Evolutionary conservation across 2,113 vertebrate genomes (phyloP), one percentile per base, ranked within the genome.

Genomic region (Ciconia maguari): DNA sequence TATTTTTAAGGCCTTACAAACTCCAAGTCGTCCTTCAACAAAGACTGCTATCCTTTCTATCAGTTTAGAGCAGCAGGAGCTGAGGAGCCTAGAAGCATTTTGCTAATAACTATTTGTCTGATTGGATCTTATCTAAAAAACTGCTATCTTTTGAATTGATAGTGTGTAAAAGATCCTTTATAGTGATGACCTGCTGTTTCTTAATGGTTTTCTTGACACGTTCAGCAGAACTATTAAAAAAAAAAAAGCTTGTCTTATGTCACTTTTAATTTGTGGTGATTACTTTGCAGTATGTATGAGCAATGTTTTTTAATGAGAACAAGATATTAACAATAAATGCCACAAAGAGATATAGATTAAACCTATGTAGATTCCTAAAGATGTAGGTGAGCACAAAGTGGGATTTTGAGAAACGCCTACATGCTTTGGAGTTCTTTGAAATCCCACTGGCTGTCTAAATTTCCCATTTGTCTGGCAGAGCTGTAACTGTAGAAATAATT

Each of bases 181-280:
- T 60, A 87, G 89, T 55, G 79, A 38, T 29, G 29, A 89, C n/a
- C 54, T 90, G 85, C 74, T 94, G 82, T 76, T 83, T 89, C n/a
- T 62, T 93, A 46, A 25, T 76, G 41, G 27, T 42, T 83, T 92
- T 78, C 42, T 66, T 91, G 41, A 93, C 64, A 57, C 6, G 26
- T 79, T 92, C 78, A 90, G 61, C 32, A 10, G 12, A 60, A 86
- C 62, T 49, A 51, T 93, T 88, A 64, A 12, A 82, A 25, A 71
- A 76, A 49, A 38, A 44, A 51, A 41, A 38, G 11, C 21, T 84
- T 55, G 48, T 66, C 22, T 60, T 75, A 44, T 68, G 38, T 83
- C 77, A 91, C 11, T 89, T 94, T 90, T 90, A 75, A 86, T 76
- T 83, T 89, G 48, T 83, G 49, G 83, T 46, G 66, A 89, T 85